A percentile compares a stretch with the other conserved stretches of the same genome.
phyloP scores from a whole-genome alignment of 2,797 vertebrate genomes.

The Cottoperca gobio region DNA sequence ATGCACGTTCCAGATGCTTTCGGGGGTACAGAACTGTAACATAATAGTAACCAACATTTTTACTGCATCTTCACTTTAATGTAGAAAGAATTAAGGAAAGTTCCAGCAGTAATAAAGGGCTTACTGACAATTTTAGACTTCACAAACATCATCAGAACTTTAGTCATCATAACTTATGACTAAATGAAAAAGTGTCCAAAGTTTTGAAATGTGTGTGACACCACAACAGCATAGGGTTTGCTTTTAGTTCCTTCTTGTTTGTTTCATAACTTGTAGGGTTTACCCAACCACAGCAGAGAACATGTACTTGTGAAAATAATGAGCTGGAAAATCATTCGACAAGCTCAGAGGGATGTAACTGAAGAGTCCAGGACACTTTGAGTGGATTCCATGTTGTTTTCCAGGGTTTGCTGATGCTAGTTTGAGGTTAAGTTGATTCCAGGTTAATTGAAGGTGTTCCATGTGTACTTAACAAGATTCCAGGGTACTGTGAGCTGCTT shows the following conservation, averaged over 20 bases:
- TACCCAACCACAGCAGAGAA: not conserved
- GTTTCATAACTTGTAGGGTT: constrained; percentile 7
- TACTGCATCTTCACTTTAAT: too few relatives aligned
- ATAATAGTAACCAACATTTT: too few relatives aligned
- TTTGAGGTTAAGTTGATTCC: not conserved
- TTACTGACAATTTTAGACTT: not conserved
- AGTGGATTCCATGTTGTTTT: not conserved
- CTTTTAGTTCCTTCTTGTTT: not conserved
- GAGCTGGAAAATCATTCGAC: too few relatives aligned
- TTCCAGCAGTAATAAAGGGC: not conserved
- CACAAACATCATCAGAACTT: too few relatives aligned
- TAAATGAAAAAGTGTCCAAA: not conserved
- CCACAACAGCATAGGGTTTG: not conserved
- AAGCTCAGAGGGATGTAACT: not conserved
- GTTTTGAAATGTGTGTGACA: not conserved
- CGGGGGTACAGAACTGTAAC: too few relatives aligned
- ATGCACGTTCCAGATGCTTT: too few relatives aligned
- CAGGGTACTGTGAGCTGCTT: not conserved
- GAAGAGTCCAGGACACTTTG: not conserved
- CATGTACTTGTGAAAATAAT: not conserved
- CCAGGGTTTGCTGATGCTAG: not conserved
- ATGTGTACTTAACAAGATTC: not conserved
- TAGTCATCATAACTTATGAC: too few relatives aligned
- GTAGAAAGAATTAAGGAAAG: too few relatives aligned
- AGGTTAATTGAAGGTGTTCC: not conserved